Evolutionary conservation across 2,888 invertebrate species (phyloP).

Genomic region (Catocala fraxini): DNA sequence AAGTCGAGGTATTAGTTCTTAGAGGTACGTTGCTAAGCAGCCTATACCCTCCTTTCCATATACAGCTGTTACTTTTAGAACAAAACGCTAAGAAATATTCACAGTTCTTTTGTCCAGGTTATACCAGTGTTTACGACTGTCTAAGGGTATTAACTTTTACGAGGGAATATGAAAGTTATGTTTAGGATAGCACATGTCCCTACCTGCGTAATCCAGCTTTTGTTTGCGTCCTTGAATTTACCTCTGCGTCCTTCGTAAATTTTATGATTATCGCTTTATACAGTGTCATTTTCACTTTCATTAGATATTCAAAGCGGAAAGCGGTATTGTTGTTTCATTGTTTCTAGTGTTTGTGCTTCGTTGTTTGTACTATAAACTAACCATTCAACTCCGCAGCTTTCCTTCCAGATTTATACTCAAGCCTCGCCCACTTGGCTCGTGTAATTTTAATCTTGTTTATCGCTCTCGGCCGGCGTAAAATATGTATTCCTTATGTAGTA

Average conservation of each 20-base stretch:
- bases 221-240: constrained; percentile 43
- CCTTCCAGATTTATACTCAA: constrained; percentile 62
- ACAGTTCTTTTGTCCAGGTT: constrained; percentile 17
- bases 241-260: constrained; percentile 30
- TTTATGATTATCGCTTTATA: constrained; percentile 29
- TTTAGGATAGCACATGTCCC: constrained; percentile 25
- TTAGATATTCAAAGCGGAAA: constrained; percentile 50
- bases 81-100: constrained; percentile 28
- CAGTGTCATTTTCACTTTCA: constrained; percentile 46
- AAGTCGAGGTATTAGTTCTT: too few species aligned
- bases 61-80: constrained; percentile 11
- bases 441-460: constrained; percentile 80
- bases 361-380: constrained; percentile 56
- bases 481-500: constrained; percentile 46
- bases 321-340: constrained; percentile 42
- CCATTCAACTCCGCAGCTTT: constrained; percentile 53
- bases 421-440: constrained; percentile 57
- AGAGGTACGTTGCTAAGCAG: too few species aligned
- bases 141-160: constrained; percentile 39
- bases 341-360: constrained; percentile 53
- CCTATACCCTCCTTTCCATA: too few species aligned
- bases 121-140: constrained; percentile 33
- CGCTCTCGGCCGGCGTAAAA: constrained; percentile 53
- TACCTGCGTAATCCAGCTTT: constrained; percentile 32
- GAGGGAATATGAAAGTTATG: constrained; percentile 34